Evolutionary conservation across 2,113 vertebrate species (phyloP).

Genomic region (Scopus umbretta): DNA sequence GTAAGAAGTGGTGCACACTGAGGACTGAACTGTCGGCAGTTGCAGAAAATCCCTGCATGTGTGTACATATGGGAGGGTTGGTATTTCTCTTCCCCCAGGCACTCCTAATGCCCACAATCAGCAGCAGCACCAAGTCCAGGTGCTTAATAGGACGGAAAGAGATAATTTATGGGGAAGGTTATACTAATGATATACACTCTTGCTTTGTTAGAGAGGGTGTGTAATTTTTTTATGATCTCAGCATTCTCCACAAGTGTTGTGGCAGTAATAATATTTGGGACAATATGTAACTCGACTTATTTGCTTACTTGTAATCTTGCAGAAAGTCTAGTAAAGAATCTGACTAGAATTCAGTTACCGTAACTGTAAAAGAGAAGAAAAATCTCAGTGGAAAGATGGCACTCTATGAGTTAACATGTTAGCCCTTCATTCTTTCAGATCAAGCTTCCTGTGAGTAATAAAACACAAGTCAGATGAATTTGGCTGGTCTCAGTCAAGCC

Average conservation of each 20-base stretch:
- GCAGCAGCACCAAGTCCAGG: background rate
- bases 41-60: background rate
- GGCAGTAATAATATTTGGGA: background rate
- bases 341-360: background rate
- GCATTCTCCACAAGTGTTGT: background rate
- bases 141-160: background rate
- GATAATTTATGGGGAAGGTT: background rate
- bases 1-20: background rate
- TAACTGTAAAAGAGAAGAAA: background rate
- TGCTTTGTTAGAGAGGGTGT: background rate
- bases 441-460: slow-evolving; percentile 36
- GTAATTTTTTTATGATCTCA: background rate
- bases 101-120: background rate
- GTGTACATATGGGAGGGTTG: background rate
- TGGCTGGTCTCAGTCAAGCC: slow-evolving; percentile 35
- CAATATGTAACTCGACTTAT: background rate
- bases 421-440: slow-evolving; percentile 20
- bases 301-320: background rate
- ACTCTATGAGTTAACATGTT: slow-evolving; percentile 18
- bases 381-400: background rate
- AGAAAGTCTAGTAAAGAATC: background rate
- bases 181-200: background rate
- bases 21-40: background rate
- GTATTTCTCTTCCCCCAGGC: background rate
- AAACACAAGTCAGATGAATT: slow-evolving; percentile 33